Evolutionary conservation across 53 echinoderm and acorn worm genomes (phyloP).

Genomic region (Holothuria scabra): DNA sequence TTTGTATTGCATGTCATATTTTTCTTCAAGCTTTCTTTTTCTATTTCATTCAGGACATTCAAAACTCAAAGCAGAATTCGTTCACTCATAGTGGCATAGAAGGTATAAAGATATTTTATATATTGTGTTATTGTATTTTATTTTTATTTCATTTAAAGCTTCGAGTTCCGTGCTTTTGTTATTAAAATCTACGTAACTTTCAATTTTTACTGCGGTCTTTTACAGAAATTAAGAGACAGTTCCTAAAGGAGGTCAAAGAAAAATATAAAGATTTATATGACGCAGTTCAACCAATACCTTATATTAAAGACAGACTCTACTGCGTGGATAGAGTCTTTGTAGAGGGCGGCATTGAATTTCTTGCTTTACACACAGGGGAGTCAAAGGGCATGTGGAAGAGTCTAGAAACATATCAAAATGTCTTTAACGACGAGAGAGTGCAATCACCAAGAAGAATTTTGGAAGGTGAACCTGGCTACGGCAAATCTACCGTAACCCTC

Average conservation of each 20-base stretch:
- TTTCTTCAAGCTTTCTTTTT: too few species aligned
- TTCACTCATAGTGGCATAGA: too few species aligned
- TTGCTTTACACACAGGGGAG: neutral
- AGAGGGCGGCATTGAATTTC: neutral
- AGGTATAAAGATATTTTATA: too few species aligned
- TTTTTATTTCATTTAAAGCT: too few species aligned
- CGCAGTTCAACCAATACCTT: conserved; percentile 1
- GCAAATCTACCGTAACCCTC: neutral
- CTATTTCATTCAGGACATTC: too few species aligned
- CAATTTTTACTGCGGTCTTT: too few species aligned
- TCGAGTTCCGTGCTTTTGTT: too few species aligned
- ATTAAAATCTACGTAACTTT: too few species aligned
- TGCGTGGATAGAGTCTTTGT: conserved; percentile 1
- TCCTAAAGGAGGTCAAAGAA: neutral
- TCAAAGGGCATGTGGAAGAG: neutral
- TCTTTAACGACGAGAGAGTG: neutral
- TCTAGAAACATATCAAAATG: neutral
- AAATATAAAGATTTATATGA: neutral
- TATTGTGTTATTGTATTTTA: too few species aligned
- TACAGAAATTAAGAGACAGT: neutral
- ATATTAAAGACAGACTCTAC: conserved; percentile 9
- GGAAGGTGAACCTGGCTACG: conserved; percentile 14
- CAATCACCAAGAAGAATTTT: neutral
- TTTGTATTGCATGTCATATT: too few species aligned
- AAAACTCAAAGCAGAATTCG: too few species aligned